Evolutionary conservation across 2,797 vertebrate species (phyloP), one percentile per base, ranked within the genome.

Genomic region (Ptychobarbus kaznakovi): DNA sequence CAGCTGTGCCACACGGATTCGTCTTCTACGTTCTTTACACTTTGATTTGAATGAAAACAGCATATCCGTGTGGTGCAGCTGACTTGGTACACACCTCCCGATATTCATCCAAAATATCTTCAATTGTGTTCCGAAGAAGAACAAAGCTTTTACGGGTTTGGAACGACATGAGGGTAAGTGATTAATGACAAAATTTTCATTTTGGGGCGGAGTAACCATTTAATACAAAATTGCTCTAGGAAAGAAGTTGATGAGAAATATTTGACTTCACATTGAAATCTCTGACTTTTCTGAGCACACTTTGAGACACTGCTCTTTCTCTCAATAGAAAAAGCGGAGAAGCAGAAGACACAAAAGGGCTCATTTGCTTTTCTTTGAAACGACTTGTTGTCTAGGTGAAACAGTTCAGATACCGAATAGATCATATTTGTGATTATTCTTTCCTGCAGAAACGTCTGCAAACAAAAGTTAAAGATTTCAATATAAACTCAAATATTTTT

Each of bases 261-360:
- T n/a, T 70, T n/a, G 20, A 74, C 42, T 28, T 46, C 69, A 46
- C 12, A 7, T 25, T 15, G 22, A 72, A 44, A 28, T n/a, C 42
- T 66, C 16, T 66, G 65, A 69, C 66, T 28, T 73, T 73, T 73
- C 70, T 73, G 70, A 73, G 70, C 70, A 49, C 42, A 46, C n/a
- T 28, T 25, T 9, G 42, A 73, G 42, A 73, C n/a, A 25, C 3
- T 9, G 6, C 6, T 46, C 3, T 49, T 35, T 53, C 32, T 35
- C 46, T 51, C 13, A 73, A 32, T 8, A 32, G 44, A 74, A 75
- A 35, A 51, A 20, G 22, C 69, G 5, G 40, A 25, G 46, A 53
- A 51, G 25, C 58, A 2, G 61, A 28, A 13, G 61, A 28, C 61
- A 28, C 61, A 74, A 18, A 28, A 32, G 8, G 1, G 18, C 22